Percentiles rank a stretch among this genome's conserved stretches.
Conservation (phyloP, 2,113 vertebrate species). For the Ranitomeya variabilis region DNA sequence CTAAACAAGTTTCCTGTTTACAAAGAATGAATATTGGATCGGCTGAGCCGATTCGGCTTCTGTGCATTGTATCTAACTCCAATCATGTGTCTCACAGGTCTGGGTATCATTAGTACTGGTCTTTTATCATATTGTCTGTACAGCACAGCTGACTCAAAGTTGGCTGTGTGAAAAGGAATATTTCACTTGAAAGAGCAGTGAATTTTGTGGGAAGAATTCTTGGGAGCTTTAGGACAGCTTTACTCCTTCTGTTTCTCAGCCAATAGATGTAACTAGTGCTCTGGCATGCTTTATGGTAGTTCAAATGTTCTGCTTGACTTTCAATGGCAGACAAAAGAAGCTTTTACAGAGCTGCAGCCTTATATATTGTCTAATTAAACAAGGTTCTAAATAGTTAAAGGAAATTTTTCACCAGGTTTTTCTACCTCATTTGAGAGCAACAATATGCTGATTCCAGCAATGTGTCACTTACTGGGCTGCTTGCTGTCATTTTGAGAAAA, state of each 20-base stretch:
- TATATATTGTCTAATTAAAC: too few relatives aligned
- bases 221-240: constrained; percentile 16
- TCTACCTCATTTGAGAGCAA: too few relatives aligned
- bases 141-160: constrained; percentile 15
- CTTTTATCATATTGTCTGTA: constrained; percentile 43
- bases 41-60: neutral
- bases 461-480: too few relatives aligned
- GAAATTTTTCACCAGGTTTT: too few relatives aligned
- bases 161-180: constrained; percentile 39
- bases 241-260: constrained; percentile 36
- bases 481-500: too few relatives aligned
- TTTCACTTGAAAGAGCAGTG: constrained; percentile 19
- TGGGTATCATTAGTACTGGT: constrained; percentile 38
- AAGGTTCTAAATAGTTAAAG: too few relatives aligned
- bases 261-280: constrained; percentile 26
- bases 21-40: neutral
- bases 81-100: constrained; percentile 39
- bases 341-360: constrained; percentile 16
- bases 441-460: too few relatives aligned
- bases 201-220: constrained; percentile 46
- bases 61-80: constrained; percentile 7
- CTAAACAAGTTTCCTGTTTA: neutral
- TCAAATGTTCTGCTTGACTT: neutral
- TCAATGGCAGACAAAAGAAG: constrained; percentile 52
- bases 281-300: constrained; percentile 9